These are phyloP conservation scores for Gymnogyps californianus DNA, from an alignment of 2,113 vertebrate species.

Conservation along the genomic window DNA sequence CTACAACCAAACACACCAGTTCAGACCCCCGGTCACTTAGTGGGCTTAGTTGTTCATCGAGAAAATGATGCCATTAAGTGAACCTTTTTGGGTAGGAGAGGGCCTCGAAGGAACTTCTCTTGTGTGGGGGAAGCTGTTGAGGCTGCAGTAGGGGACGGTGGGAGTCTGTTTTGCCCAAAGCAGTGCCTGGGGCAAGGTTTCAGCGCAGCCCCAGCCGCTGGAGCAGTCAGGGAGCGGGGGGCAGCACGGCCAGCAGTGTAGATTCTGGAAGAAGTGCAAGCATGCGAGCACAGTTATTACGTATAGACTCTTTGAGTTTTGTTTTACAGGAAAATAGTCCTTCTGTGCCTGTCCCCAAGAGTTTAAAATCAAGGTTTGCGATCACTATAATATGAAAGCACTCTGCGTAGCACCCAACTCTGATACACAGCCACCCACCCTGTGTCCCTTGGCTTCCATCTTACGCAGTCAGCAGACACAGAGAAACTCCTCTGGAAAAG, in stretches of 20 bases:
- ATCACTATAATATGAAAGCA: background rate
- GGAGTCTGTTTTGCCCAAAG: background rate
- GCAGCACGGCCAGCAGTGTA: rapidly evolving
- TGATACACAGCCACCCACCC: background rate
- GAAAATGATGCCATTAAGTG: background rate
- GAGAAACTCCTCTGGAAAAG: background rate
- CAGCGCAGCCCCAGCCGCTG: no score
- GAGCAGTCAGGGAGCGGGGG: rapidly evolving
- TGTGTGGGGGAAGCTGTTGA: background rate
- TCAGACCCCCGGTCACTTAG: background rate
- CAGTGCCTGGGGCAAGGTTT: rapidly evolving
- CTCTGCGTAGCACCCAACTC: rapidly evolving
- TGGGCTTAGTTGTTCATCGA: background rate
- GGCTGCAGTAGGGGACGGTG: background rate
- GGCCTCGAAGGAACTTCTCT: background rate
- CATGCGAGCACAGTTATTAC: background rate
- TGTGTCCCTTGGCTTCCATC: background rate
- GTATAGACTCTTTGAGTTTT: background rate
- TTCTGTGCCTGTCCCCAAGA: background rate
- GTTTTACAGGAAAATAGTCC: background rate
- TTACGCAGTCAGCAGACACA: background rate
- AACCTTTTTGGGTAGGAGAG: background rate
- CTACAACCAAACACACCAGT: background rate
- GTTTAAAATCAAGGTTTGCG: background rate
- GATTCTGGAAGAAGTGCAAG: background rate